Conservation (phyloP, 2,797 vertebrate species). For the Pygocentrus nattereri region DNA sequence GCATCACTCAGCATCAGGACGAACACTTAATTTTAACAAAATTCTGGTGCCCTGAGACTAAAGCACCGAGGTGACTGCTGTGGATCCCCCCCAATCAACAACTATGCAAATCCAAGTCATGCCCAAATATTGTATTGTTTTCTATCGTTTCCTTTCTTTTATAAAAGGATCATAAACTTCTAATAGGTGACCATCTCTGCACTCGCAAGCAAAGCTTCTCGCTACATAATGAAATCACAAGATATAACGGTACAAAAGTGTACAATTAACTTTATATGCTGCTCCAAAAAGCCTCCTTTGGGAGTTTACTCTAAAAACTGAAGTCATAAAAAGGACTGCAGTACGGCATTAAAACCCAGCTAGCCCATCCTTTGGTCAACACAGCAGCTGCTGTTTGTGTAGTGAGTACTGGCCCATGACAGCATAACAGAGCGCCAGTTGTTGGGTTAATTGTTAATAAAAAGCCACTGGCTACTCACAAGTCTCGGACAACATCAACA, state of each 20-base stretch:
- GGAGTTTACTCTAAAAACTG: background rate
- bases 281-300: slow-evolving; percentile 32
- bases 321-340: background rate
- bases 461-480: slow-evolving; percentile 6
- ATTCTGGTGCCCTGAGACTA: too few relatives aligned
- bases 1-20: too few relatives aligned
- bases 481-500: background rate
- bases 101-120: too few relatives aligned
- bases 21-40: too few relatives aligned
- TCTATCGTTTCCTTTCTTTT: too few relatives aligned
- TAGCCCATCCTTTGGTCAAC: slow-evolving; percentile 1
- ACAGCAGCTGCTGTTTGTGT: slow-evolving; percentile 7
- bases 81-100: too few relatives aligned
- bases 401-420: background rate
- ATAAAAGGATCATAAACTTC: too few relatives aligned
- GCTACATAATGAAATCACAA: too few relatives aligned
- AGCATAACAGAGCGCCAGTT: background rate
- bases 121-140: too few relatives aligned
- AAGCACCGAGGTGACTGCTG: too few relatives aligned
- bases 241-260: background rate
- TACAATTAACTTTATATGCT: background rate
- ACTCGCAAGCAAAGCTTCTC: too few relatives aligned
- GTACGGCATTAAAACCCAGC: background rate
- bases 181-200: too few relatives aligned
- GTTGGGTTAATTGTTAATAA: slow-evolving; percentile 11